Conservation (phyloP, 2,888 invertebrate species). For the Tenthredo notha region DNA sequence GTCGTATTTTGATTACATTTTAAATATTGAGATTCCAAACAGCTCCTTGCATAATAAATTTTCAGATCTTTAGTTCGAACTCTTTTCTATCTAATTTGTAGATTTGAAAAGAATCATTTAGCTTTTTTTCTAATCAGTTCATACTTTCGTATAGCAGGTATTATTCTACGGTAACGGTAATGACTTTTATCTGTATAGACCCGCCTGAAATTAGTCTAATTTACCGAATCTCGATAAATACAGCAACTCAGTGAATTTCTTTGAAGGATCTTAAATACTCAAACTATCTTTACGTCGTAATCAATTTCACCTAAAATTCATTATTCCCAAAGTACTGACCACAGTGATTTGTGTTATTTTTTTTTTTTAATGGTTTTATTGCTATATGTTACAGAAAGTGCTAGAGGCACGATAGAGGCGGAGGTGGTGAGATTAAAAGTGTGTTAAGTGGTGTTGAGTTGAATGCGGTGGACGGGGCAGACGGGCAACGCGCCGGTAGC, state of each 20-base stretch:
- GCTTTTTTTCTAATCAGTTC: too few species aligned
- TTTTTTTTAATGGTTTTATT: not conserved
- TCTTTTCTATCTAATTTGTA: too few species aligned
- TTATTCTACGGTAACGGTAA: too few species aligned
- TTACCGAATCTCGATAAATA: not conserved
- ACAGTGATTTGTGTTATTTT: not conserved
- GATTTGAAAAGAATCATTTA: too few species aligned
- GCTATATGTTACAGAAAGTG: slow-evolving; percentile 38
- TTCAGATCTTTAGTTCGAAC: too few species aligned
- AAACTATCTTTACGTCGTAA: not conserved
- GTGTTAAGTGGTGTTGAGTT: slow-evolving; percentile 53
- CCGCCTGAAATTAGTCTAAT: not conserved
- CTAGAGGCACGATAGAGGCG: slow-evolving; percentile 41
- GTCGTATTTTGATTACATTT: too few species aligned
- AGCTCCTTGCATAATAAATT: too few species aligned
- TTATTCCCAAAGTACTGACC: not conserved
- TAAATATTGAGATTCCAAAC: too few species aligned
- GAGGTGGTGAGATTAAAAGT: slow-evolving; percentile 46
- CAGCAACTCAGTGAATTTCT: not conserved
- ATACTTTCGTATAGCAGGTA: too few species aligned
- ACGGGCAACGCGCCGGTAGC: slow-evolving; percentile 38
- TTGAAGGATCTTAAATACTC: not conserved
- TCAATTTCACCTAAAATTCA: not conserved
- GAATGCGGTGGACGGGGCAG: slow-evolving; percentile 51
- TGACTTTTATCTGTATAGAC: too few species aligned